Evolutionary conservation across 2,113 vertebrate species (phyloP), one percentile per base, ranked within the genome.

Genomic region (Dasyprocta punctata): DNA sequence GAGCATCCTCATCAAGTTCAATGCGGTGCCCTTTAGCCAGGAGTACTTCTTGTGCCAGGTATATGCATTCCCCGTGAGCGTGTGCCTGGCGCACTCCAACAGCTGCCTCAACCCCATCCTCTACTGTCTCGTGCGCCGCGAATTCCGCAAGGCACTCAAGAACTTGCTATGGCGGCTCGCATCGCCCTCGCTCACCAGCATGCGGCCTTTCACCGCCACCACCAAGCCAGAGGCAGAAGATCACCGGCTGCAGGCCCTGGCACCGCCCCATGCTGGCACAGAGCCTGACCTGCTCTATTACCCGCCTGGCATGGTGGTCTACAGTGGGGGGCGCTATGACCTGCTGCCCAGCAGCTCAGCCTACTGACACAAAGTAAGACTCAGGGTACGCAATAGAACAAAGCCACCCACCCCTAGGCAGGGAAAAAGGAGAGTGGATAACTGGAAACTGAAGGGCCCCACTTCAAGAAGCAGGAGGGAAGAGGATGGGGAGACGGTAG

Each of bases 21-120:
- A 99, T n/a, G 99, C 98, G 7, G 99, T 99, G 36, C 99, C 99
- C 92, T 99, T 99, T 98, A 99, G 99, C 80, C 99, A 99, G 0
- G 99, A 99, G 89, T 99, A 99, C 96, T 99, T 99, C 98, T 97
- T 99, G 93, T 99, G 99, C 60, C 99, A 99, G 93, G 99, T 99
- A 20, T 99, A 99, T 82, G 97, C 99, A 0, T 99, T 99, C 96
- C 99, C 99, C 0, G 98, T 99, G 96, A 99, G 99, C 0, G 99
- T 99, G 92, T 99, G 99, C 98, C 98, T 99, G 97, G 99, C 99
- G 1, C 99, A 99, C 98, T 99, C 99, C 97, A 99, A 99, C 98
- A 99, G 99, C 99, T 99, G 99, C 97, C 98, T 99, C 89, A 99
- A 99, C 95, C 99, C 99, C 10, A 98, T 99, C 82, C 98, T 99